These are phyloP conservation scores for Yponomeuta sedellus DNA, from an alignment of 2,888 invertebrate species.

Conservation along the genomic window DNA sequence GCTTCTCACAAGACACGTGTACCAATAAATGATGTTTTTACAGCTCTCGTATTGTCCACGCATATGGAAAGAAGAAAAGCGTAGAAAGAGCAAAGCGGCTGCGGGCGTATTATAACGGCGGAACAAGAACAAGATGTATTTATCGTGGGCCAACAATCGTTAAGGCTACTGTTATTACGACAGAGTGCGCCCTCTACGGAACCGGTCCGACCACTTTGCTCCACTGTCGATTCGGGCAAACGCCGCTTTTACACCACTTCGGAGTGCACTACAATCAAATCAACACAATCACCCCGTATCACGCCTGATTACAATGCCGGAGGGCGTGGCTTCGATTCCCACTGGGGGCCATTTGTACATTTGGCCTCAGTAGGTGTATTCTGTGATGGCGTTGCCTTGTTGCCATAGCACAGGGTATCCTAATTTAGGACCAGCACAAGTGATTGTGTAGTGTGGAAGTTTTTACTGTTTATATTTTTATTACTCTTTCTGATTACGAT, in stretches of 20 bases:
- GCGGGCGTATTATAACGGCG: conserved; percentile 34
- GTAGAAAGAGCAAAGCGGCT: conserved; percentile 23
- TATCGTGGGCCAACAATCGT: conserved; percentile 62
- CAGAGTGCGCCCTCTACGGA: conserved; percentile 27
- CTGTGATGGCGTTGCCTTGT: too few species aligned
- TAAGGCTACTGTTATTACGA: conserved; percentile 64
- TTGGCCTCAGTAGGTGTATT: too few species aligned
- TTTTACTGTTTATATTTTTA: too few species aligned
- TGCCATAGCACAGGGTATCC: too few species aligned
- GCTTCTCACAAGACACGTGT: background rate
- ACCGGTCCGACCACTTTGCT: conserved; percentile 58
- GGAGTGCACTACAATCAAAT: conserved; percentile 22
- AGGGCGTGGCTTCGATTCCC: too few species aligned
- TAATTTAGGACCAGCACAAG: too few species aligned
- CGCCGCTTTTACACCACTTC: conserved; percentile 25
- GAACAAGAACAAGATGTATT: conserved; percentile 53
- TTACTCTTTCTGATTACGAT: too few species aligned
- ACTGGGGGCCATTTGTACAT: too few species aligned
- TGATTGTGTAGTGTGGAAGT: too few species aligned
- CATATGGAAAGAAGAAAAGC: conserved; percentile 7
- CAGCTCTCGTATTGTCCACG: background rate
- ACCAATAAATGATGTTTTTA: background rate
- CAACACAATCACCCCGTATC: conserved; percentile 15
- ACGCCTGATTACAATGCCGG: too few species aligned
- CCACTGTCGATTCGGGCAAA: conserved; percentile 49